Conservation (phyloP, 2,113 vertebrate species). For the Athene noctua region DNA sequence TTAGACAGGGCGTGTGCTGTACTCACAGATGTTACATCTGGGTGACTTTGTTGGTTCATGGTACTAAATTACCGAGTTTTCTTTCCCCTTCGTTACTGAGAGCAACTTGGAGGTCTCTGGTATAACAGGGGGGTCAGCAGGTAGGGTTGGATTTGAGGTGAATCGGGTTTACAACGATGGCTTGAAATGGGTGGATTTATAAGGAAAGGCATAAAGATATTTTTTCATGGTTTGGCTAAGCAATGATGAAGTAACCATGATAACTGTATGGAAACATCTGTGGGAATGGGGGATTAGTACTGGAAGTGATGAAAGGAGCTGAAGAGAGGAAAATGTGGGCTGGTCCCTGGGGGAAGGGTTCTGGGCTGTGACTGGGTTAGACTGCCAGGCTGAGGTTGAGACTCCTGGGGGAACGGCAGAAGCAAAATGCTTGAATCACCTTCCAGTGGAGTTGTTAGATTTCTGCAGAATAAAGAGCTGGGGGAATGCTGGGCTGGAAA, state of each 20-base stretch:
- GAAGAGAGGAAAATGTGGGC: not conserved
- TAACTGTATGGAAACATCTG: not conserved
- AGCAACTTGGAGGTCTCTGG: not conserved
- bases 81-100: not conserved
- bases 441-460: not conserved
- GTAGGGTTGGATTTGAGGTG: not conserved
- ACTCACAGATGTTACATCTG: not conserved
- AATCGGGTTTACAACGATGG: accelerated
- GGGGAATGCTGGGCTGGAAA: not conserved
- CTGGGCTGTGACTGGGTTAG: not conserved
- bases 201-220: accelerated
- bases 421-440: not conserved
- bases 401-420: not conserved
- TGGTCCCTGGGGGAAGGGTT: not conserved
- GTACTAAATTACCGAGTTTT: not conserved
- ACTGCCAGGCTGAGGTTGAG: not conserved
- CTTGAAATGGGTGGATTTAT: not conserved
- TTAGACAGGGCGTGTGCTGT: accelerated
- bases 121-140: accelerated
- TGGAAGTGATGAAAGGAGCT: not conserved
- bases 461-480: not conserved
- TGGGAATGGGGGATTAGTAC: not conserved
- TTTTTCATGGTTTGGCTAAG: not conserved
- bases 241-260: not conserved
- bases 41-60: not conserved